phyloP scores from a whole-genome alignment of 2,113 vertebrate genomes.

The rabbit (Oryctolagus cuniculus) region DNA sequence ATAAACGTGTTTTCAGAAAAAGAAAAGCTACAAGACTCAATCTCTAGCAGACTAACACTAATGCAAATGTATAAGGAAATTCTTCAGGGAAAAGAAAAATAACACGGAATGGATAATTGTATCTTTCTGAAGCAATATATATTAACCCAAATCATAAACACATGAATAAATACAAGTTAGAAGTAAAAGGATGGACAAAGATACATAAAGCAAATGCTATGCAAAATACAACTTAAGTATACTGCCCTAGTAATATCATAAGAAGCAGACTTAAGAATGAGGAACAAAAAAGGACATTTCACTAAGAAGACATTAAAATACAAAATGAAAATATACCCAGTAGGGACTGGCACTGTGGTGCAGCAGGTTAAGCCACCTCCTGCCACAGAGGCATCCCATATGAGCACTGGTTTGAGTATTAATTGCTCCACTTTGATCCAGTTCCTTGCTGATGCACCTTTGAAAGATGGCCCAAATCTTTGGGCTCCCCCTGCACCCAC shows the following conservation, averaged over 20 bases:
- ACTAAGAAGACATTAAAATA: too few species aligned
- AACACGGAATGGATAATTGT: not conserved
- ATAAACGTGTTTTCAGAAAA: not conserved
- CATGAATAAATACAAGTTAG: not conserved
- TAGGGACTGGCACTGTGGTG: too few species aligned
- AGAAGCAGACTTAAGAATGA: not conserved
- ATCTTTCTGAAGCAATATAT: not conserved
- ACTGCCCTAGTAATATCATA: not conserved
- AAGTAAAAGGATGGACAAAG: not conserved
- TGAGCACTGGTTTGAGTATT: too few species aligned
- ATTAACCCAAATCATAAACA: not conserved
- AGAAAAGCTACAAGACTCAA: not conserved
- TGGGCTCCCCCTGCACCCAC: too few species aligned
- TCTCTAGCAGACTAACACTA: not conserved
- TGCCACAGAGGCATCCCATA: too few species aligned
- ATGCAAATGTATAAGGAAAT: slow-evolving; percentile 12
- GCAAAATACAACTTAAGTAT: too few species aligned
- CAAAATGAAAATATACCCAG: too few species aligned
- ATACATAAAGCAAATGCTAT: not conserved
- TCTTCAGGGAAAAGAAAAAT: slow-evolving; percentile 3
- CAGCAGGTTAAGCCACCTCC: too few species aligned
- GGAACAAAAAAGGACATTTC: not conserved
- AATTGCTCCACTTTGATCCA: too few species aligned
- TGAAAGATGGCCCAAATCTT: too few species aligned
- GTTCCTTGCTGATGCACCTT: too few species aligned